phyloP scores from a whole-genome alignment of 1,140 invertebrate genomes.

The Apocrypta bakeri region DNA sequence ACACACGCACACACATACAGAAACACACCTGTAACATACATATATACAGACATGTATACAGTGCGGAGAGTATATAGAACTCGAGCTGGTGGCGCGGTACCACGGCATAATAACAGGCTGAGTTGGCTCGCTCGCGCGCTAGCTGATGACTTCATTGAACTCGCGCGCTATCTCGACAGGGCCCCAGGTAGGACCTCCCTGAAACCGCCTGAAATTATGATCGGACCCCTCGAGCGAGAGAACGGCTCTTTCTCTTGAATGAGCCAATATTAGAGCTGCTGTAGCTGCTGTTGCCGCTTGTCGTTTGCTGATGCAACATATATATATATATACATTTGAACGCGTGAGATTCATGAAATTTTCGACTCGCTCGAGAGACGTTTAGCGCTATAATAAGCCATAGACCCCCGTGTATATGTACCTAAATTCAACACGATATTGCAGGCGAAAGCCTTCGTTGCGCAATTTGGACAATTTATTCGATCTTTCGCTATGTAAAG shows the following conservation, averaged over 20 bases:
- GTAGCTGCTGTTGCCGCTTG: background rate
- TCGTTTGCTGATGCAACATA: background rate
- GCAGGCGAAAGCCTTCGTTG: too few relatives aligned
- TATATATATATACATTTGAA: background rate
- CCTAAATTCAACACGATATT: too few relatives aligned
- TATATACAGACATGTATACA: background rate
- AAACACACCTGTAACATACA: too few relatives aligned
- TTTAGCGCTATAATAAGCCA: too few relatives aligned
- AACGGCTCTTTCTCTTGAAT: background rate
- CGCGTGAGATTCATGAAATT: slow-evolving; percentile 36
- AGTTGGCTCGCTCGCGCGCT: slow-evolving; percentile 52
- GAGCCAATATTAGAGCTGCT: slow-evolving; percentile 24
- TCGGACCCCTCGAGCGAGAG: slow-evolving; percentile 53
- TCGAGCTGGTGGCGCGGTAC: slow-evolving; percentile 70
- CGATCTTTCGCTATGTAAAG: too few relatives aligned
- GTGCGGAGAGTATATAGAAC: slow-evolving; percentile 57
- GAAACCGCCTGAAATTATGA: slow-evolving; percentile 75
- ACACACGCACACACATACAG: too few relatives aligned
- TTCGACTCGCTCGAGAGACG: background rate
- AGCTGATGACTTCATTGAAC: slow-evolving; percentile 75
- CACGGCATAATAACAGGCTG: slow-evolving; percentile 73
- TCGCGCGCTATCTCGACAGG: slow-evolving; percentile 52
- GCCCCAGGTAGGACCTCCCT: slow-evolving; percentile 70
- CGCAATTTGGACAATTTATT: too few relatives aligned
- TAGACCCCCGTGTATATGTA: too few relatives aligned